These are phyloP conservation scores for Nomada goodeniana DNA, from an alignment of 2,888 invertebrate genomes.

Conservation along the genomic window DNA sequence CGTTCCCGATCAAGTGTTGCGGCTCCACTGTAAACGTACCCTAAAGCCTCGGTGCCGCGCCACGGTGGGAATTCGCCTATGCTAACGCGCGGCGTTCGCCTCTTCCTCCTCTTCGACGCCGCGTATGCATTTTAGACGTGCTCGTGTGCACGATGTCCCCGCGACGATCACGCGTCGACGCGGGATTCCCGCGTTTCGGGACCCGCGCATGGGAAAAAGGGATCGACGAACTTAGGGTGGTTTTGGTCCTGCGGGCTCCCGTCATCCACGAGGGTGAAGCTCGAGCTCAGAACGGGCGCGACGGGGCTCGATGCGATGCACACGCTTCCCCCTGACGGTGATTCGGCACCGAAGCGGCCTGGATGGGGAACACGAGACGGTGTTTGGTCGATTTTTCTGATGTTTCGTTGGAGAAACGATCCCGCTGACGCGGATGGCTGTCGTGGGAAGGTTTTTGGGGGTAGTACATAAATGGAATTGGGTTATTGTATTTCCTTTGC, in stretches of 20 bases:
- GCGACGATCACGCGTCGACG: conserved; percentile 28
- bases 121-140: conserved; percentile 39
- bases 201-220: conserved; percentile 36
- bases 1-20: no score
- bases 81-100: conserved; percentile 51
- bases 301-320: background rate
- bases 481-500: background rate
- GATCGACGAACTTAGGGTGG: conserved; percentile 7
- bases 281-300: conserved; percentile 17
- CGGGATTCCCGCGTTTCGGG: conserved; percentile 46
- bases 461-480: background rate
- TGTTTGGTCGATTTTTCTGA: background rate
- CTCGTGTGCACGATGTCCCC: conserved; percentile 23
- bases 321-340: conserved; percentile 2
- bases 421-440: background rate
- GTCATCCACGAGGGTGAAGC: conserved; percentile 38
- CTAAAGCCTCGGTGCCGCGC: conserved; percentile 58
- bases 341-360: background rate
- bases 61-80: conserved; percentile 69
- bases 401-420: background rate
- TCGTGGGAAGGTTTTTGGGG: background rate
- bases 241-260: conserved; percentile 26
- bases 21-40: background rate
- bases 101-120: conserved; percentile 47
- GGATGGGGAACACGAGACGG: conserved; percentile 11